Conservation (phyloP, 2,888 invertebrate genomes). For the Amblyjoppa fuscipennis region DNA sequence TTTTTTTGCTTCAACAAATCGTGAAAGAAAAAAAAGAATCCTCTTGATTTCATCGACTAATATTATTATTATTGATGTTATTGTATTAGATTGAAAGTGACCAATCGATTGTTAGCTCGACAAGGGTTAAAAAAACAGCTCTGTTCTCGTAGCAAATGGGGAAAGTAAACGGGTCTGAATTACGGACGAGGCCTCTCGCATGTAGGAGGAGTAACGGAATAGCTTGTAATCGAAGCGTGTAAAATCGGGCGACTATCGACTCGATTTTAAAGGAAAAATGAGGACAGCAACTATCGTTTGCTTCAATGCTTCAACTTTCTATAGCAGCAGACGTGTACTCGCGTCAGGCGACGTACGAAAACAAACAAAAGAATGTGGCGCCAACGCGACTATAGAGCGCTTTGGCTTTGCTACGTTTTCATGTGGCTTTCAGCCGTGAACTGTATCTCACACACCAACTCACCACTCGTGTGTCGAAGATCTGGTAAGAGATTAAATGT, state of each 20-base stretch:
- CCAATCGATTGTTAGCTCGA: not conserved
- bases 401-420: slow-evolving; percentile 30
- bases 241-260: slow-evolving; percentile 49
- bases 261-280: slow-evolving; percentile 38
- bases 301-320: not conserved
- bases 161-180: not conserved
- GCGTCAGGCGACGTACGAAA: slow-evolving; percentile 46
- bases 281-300: not conserved
- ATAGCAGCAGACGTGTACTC: slow-evolving; percentile 4
- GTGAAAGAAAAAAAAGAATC: not conserved
- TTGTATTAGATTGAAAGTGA: not conserved
- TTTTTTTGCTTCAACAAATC: not conserved
- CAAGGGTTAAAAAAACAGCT: slow-evolving; percentile 13
- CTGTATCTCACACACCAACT: slow-evolving; percentile 45
- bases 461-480: slow-evolving; percentile 28
- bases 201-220: slow-evolving; percentile 25
- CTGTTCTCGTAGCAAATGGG: not conserved
- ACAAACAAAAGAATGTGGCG: slow-evolving; percentile 53
- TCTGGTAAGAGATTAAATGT: slow-evolving; percentile 24
- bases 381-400: slow-evolving; percentile 52
- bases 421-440: slow-evolving; percentile 28
- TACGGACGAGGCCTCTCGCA: not conserved
- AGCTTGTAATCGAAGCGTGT: slow-evolving; percentile 48
- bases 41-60: not conserved
- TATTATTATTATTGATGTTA: not conserved